phyloP scores from a whole-genome alignment of 2,888 invertebrate species.

The Protophormia terraenovae region DNA sequence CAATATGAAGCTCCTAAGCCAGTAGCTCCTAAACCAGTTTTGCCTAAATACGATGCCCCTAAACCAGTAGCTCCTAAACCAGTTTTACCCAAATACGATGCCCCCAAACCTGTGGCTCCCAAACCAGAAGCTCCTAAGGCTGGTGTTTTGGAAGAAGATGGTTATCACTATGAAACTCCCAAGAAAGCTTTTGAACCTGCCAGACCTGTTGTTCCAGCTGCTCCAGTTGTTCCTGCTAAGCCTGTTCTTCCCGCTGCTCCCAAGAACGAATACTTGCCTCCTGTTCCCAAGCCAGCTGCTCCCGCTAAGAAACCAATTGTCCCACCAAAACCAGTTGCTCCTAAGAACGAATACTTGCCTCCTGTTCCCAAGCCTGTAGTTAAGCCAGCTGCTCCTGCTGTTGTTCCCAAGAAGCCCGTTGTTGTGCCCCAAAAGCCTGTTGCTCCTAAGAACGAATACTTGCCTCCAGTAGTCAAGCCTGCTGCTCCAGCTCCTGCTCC shows the following conservation, averaged over 20 bases:
- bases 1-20: slow-evolving; percentile 4
- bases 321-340: slow-evolving; percentile 28
- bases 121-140: slow-evolving; percentile 20
- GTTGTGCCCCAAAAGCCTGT: slow-evolving; percentile 27
- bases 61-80: slow-evolving; percentile 29
- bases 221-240: slow-evolving; percentile 5
- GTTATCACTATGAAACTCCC: slow-evolving; percentile 73
- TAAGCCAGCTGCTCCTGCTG: too few relatives aligned
- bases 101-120: neutral
- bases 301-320: too few relatives aligned
- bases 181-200: slow-evolving; percentile 22
- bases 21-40: slow-evolving; percentile 22
- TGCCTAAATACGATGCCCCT: slow-evolving; percentile 12
- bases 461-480: slow-evolving; percentile 48
- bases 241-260: neutral
- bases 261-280: slow-evolving; percentile 56
- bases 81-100: slow-evolving; percentile 16
- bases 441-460: slow-evolving; percentile 30
- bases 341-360: slow-evolving; percentile 38
- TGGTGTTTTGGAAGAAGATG: slow-evolving; percentile 74
- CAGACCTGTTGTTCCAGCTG: neutral
- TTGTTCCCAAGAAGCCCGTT: too few relatives aligned
- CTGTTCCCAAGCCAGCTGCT: too few relatives aligned
- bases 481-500: slow-evolving; percentile 39
- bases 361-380: slow-evolving; percentile 51